Evolutionary conservation across 2,797 vertebrate species (phyloP).

Genomic region (Psittacula derbiana): DNA sequence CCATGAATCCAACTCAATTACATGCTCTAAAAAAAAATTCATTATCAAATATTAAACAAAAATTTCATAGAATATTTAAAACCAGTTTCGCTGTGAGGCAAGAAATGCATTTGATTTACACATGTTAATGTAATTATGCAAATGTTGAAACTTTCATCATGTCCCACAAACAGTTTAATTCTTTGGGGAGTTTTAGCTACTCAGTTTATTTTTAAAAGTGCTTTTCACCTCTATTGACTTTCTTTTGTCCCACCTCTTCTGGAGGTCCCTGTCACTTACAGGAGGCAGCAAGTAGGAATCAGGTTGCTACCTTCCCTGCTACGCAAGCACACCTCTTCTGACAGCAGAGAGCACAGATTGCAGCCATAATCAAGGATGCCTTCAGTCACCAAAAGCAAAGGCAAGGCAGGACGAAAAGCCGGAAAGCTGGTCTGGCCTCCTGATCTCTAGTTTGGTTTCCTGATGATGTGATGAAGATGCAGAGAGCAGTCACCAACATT

Average conservation of each 20-base stretch:
- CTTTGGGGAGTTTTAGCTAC: neutral
- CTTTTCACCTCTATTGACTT: neutral
- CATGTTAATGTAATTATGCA: slow-evolving; percentile 18
- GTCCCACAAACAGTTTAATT: neutral
- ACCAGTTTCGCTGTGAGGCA: neutral
- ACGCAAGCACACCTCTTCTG: neutral
- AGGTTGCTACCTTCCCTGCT: neutral
- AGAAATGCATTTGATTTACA: neutral
- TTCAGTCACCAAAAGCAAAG: neutral
- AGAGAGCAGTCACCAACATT: neutral
- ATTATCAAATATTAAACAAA: slow-evolving; percentile 39
- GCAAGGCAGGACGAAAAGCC: neutral
- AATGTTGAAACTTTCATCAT: neutral
- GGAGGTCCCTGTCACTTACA: neutral
- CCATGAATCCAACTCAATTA: slow-evolving; percentile 24
- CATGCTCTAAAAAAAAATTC: neutral
- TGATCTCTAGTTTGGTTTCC: neutral
- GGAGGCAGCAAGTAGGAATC: neutral
- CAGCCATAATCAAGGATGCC: neutral
- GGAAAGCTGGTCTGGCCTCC: neutral
- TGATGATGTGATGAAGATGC: neutral
- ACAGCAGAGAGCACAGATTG: neutral
- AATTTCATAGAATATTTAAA: slow-evolving; percentile 10
- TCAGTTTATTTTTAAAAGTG: neutral
- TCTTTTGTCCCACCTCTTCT: neutral